Conservation (phyloP, 1,140 invertebrate species). For the Diuraphis noxia region DNA sequence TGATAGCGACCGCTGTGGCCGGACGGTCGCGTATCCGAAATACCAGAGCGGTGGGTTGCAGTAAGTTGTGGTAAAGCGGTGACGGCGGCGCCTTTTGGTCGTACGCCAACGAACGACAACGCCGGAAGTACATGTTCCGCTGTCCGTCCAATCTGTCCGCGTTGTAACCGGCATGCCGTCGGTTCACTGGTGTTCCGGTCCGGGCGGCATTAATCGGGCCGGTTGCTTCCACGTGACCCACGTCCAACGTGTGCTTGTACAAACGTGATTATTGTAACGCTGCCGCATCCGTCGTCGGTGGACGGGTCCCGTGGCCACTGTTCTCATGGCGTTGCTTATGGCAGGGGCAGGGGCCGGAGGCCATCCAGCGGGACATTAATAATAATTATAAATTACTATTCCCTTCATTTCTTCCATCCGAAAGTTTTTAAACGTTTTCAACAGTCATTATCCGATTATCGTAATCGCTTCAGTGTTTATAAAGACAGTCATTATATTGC, state of each 20-base stretch:
- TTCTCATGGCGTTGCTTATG: not conserved
- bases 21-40: slow-evolving; percentile 16
- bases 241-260: slow-evolving; percentile 37
- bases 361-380: not conserved
- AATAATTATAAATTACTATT: too few relatives aligned
- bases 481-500: too few relatives aligned
- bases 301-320: not conserved
- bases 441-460: too few relatives aligned
- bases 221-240: slow-evolving; percentile 25
- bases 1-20: not conserved
- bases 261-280: not conserved
- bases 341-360: not conserved
- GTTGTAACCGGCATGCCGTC: not conserved
- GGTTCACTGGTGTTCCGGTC: slow-evolving; percentile 34
- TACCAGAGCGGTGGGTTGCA: not conserved
- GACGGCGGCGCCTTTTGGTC: slow-evolving; percentile 50
- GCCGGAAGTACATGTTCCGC: slow-evolving; percentile 25
- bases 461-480: too few relatives aligned
- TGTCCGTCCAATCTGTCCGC: slow-evolving; percentile 50
- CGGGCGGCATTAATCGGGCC: slow-evolving; percentile 26
- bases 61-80: slow-evolving; percentile 27
- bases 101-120: slow-evolving; percentile 19
- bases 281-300: not conserved
- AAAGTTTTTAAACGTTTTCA: too few relatives aligned
- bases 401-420: too few relatives aligned